Evolutionary conservation across 2,888 invertebrate genomes (phyloP).

Genomic region (Hypena proboscidalis): DNA sequence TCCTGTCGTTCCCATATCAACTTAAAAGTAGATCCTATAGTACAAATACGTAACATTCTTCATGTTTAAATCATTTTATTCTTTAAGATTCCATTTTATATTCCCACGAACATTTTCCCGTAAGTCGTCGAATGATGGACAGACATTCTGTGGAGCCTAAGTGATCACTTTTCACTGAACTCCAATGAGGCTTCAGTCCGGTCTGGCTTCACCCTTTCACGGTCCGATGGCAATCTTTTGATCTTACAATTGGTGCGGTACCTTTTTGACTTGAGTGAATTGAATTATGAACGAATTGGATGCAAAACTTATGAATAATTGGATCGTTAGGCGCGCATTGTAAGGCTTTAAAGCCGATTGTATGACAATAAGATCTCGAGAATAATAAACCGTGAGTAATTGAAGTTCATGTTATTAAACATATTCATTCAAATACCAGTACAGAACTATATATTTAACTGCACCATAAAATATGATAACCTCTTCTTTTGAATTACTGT

Average conservation of each 20-base stretch:
- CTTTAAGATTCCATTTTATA: slow-evolving; percentile 22
- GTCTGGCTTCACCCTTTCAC: slow-evolving; percentile 22
- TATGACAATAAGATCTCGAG: no score
- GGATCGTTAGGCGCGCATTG: no score
- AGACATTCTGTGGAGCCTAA: slow-evolving; percentile 16
- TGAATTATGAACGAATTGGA: slow-evolving; percentile 10
- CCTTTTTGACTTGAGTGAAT: slow-evolving; percentile 16
- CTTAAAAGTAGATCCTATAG: slow-evolving; percentile 4
- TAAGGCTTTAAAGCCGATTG: no score
- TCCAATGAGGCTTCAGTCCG: slow-evolving; percentile 18
- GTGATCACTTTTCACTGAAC: slow-evolving; percentile 31
- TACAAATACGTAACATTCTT: slow-evolving; percentile 10
- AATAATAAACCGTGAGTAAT: no score
- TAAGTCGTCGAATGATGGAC: slow-evolving; percentile 21
- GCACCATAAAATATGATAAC: no score
- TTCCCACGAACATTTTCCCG: slow-evolving; percentile 16
- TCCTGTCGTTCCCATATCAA: slow-evolving; percentile 23
- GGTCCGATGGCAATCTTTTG: slow-evolving; percentile 16
- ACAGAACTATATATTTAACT: no score
- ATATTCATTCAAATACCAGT: no score
- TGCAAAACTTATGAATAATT: slow-evolving; percentile 10
- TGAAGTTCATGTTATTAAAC: no score
- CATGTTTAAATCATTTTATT: slow-evolving; percentile 32
- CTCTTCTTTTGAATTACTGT: no score
- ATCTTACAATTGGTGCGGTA: slow-evolving; percentile 20